Base-by-base conservation (phyloP, 2,797 vertebrate genomes). In the Trachurus trachurus region DNA sequence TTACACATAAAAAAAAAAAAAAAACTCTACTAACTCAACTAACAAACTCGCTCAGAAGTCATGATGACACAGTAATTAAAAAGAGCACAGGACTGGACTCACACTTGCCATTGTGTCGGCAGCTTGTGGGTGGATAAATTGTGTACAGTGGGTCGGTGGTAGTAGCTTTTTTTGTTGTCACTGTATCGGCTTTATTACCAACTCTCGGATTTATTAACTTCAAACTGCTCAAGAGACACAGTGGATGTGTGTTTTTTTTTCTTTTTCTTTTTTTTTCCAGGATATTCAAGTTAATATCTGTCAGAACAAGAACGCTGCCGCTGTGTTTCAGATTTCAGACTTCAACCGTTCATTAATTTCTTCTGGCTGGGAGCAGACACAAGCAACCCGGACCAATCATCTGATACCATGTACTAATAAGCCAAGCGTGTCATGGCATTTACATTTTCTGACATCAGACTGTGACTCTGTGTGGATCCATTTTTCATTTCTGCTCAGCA, bases 371-470 rank as follows among this genome's bases (percentile, higher is more conserved):
- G 40, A 45, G 15, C 4, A 65, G 58, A 72, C 69, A 66, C 9
- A 16, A 57, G 22, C 59, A 54, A 56, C 37, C 29, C 62, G 19
- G 45, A 65, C 71, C 74, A 77, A 50, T 78, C 71, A 58, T 78
- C 22, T 50, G 2, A n/a, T 40, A 39, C 64, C 52, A 47, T 1
- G 11, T 31, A 52, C 78, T 86, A 87, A 81, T 78, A 86, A 85
- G 67, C 65, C 66, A 69, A 72, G 53, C 13, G 42, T 50, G 70
- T 74, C 49, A 22, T 58, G 5, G 40, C 54, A 70, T 78, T 83
- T 71, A 85, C 54, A 77, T 82, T 83, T 77, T 82, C 68, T 81
- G 74, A 82, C 74, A 89, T 79, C 45, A 80, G 62, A 71, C 44
- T 59, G 34, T 29, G 40, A 39, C 53, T 77, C 60, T 0, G 1